Evolutionary conservation across 2,113 vertebrate species (phyloP), one percentile per base, ranked within the genome.

Genomic region (Polyodon spathula): DNA sequence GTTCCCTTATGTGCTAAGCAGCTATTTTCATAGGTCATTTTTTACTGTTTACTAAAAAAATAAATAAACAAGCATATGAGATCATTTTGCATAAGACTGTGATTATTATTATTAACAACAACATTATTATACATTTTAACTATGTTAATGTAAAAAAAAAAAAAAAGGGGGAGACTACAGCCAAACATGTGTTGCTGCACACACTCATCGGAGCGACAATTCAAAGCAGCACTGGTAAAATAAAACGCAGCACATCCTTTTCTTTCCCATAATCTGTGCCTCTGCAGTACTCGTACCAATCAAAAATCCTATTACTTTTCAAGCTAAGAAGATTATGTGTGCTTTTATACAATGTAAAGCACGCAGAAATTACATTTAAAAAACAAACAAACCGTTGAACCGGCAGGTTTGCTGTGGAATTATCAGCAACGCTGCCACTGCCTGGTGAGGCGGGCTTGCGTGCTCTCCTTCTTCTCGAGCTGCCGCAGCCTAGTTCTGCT

Each of bases 401-500:
- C 27, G 27, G 12, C 7, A 44, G 43, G 43, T 44, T 12, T 44
- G 63, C 17, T 5, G 38, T n/a, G 17, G 62, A 51, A 54, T 17
- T 43, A 56, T 50, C 39, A 43, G 56, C n/a, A 43, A 56, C 63
- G 39, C 62, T 67, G 66, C 70, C 69, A 65, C 58, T 67, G 27
- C 17, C n/a, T 40, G 37, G 38, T 54, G 37, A 46, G 14, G 37
- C 17, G 63, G 40, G 15, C 40, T 50, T 43, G 37, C 52, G 39
- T 59, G 51, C 40, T 56, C 44, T 16, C 38, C 27, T 17, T n/a
- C 48, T 63, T 56, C 67, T 69, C 63, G 69, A 67, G 66, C 63
- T 69, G 58, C 64, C 64, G 70, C 66, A 53, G 67, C 54, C 66
- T 74, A 58, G 52, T 58, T 65, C 51, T 37, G 58, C 59, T 51